Conservation (phyloP, 2,888 invertebrate species). For the Meghimatium bilineatum region DNA sequence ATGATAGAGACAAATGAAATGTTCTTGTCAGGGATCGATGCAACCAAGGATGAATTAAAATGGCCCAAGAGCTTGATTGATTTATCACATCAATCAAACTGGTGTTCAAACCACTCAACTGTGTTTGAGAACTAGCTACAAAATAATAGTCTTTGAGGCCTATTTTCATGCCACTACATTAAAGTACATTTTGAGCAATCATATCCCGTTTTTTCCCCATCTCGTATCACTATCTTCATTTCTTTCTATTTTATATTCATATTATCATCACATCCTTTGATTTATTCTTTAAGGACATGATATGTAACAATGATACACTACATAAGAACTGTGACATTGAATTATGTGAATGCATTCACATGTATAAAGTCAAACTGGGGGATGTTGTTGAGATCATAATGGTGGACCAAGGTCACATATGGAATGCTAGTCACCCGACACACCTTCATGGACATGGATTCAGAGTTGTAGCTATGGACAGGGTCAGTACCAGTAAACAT, state of each 20-base stretch:
- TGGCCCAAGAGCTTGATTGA: no score
- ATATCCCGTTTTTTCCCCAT: no score
- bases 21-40: no score
- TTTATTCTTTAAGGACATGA: conserved; percentile 20
- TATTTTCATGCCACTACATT: no score
- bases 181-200: no score
- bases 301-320: conserved; percentile 33
- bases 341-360: conserved; percentile 90
- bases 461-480: conserved; percentile 68
- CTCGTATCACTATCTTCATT: neutral
- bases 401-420: conserved; percentile 85
- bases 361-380: conserved; percentile 85
- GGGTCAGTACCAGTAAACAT: conserved; percentile 60
- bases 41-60: no score
- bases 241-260: neutral
- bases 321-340: conserved; percentile 82
- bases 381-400: conserved; percentile 90
- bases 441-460: conserved; percentile 73
- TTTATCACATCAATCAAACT: no score
- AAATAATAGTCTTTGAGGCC: no score
- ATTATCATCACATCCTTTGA: neutral
- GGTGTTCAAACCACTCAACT: no score
- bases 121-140: no score
- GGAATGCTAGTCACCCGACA: conserved; percentile 68
- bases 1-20: no score